phyloP scores from a whole-genome alignment of 2,888 invertebrate species.

The Lysandra bellargus region DNA sequence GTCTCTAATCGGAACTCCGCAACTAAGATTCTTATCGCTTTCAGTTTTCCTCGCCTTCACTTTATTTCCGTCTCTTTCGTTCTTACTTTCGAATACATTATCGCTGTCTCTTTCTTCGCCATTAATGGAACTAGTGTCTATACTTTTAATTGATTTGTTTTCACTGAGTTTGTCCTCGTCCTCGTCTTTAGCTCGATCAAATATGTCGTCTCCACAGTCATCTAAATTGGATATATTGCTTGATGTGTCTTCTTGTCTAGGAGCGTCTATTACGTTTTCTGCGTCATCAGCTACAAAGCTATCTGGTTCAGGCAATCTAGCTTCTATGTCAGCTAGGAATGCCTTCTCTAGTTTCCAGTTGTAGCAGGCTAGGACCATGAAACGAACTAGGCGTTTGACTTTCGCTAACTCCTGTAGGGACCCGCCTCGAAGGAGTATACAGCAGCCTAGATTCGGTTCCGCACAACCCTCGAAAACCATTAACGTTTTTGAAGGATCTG shows the following conservation, averaged over 20 bases:
- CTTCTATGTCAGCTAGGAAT: conserved; percentile 92
- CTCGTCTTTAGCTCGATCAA: conserved; percentile 13
- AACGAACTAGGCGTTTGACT: conserved; percentile 90
- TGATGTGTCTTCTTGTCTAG: background rate
- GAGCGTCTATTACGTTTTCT: background rate
- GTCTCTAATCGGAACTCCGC: conserved; percentile 83
- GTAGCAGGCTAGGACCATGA: conserved; percentile 91
- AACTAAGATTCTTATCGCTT: conserved; percentile 66
- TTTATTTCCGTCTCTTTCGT: background rate
- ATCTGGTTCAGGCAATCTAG: conserved; percentile 68
- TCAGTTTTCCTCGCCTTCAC: conserved; percentile 55
- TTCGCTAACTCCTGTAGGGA: conserved; percentile 85
- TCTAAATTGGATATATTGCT: conserved; percentile 21
- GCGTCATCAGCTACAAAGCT: conserved; percentile 59
- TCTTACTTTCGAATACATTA: background rate
- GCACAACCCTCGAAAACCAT: conserved; percentile 97
- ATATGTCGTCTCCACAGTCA: conserved; percentile 44
- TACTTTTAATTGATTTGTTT: conserved; percentile 28
- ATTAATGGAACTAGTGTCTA: background rate
- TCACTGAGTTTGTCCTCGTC: conserved; percentile 9
- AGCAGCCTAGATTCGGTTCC: conserved; percentile 90
- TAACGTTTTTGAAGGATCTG: conserved; percentile 88
- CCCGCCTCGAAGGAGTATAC: conserved; percentile 91
- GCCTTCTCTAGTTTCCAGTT: conserved; percentile 96
- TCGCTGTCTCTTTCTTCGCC: conserved; percentile 41